phyloP scores from a whole-genome alignment of 2,797 vertebrate species.

The Argya squamiceps region DNA sequence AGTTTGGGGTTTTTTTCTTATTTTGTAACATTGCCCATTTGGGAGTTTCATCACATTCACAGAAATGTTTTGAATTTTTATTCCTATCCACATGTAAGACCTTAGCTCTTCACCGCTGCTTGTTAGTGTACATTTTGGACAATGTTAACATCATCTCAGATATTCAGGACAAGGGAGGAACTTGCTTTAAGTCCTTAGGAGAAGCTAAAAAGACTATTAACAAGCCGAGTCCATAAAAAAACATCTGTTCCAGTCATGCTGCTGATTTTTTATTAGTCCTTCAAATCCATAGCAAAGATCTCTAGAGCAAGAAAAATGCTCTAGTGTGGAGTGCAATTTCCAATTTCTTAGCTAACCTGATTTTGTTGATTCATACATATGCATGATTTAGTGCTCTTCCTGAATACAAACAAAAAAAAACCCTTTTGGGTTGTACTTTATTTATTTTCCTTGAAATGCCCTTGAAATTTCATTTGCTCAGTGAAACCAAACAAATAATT shows the following conservation, averaged over 20 bases:
- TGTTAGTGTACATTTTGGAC: slow-evolving; percentile 79
- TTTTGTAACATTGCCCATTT: slow-evolving; percentile 7
- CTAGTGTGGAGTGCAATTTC: slow-evolving; percentile 77
- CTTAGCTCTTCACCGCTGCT: slow-evolving; percentile 74
- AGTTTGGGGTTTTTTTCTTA: neutral
- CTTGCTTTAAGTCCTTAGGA: slow-evolving; percentile 80
- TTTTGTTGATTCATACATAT: slow-evolving; percentile 84
- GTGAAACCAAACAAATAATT: slow-evolving; percentile 83
- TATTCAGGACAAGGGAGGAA: slow-evolving; percentile 78
- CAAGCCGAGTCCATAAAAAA: slow-evolving; percentile 79
- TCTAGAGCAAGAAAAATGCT: slow-evolving; percentile 80
- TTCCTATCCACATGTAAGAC: slow-evolving; percentile 65
- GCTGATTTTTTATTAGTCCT: slow-evolving; percentile 84
- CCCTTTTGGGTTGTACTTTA: slow-evolving; percentile 70
- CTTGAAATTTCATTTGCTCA: slow-evolving; percentile 81
- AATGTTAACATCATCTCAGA: slow-evolving; percentile 82
- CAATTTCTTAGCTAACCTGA: slow-evolving; percentile 80
- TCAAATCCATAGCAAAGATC: slow-evolving; percentile 82
- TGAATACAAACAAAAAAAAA: slow-evolving; percentile 68
- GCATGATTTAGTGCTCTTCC: slow-evolving; percentile 74
- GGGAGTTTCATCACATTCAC: slow-evolving; percentile 60
- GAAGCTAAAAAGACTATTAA: slow-evolving; percentile 81
- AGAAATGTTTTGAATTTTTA: slow-evolving; percentile 69
- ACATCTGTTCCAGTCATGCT: slow-evolving; percentile 88
- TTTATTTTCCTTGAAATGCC: slow-evolving; percentile 82